These are phyloP conservation scores for Ormyrus labotus DNA, from an alignment of 2,888 invertebrate genomes.

Conservation along the genomic window DNA sequence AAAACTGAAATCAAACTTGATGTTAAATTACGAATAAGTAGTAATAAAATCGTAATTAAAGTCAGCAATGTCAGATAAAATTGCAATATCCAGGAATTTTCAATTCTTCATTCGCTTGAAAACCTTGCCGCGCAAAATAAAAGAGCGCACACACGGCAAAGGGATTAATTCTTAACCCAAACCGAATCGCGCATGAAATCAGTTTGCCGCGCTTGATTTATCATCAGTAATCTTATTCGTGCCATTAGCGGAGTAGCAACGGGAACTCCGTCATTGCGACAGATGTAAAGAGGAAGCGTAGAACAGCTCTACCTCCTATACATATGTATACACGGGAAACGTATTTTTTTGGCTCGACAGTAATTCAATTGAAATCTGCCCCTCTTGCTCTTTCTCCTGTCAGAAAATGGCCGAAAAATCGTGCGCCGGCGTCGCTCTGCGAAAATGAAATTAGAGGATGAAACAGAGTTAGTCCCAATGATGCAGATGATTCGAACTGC, in stretches of 20 bases:
- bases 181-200: conserved; percentile 48
- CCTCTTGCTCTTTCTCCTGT: conserved; percentile 46
- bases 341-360: conserved; percentile 58
- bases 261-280: conserved; percentile 68
- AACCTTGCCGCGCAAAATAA: neutral
- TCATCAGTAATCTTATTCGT: conserved; percentile 69
- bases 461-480: conserved; percentile 71
- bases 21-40: too few relatives aligned
- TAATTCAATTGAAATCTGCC: conserved; percentile 69
- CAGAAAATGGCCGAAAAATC: conserved; percentile 73
- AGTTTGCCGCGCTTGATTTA: conserved; percentile 65
- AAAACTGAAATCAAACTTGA: too few relatives aligned
- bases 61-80: conserved; percentile 5
- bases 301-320: neutral
- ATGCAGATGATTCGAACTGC: conserved; percentile 66
- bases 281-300: conserved; percentile 47
- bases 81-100: conserved; percentile 23
- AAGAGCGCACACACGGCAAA: conserved; percentile 26
- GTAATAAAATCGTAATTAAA: conserved; percentile 17
- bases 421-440: conserved; percentile 66
- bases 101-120: conserved; percentile 34
- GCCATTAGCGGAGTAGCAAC: conserved; percentile 66
- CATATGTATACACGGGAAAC: conserved; percentile 53
- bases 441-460: conserved; percentile 72
- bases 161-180: conserved; percentile 52